Conservation (phyloP, 1,140 invertebrate species). For the Spodoptera litura region DNA sequence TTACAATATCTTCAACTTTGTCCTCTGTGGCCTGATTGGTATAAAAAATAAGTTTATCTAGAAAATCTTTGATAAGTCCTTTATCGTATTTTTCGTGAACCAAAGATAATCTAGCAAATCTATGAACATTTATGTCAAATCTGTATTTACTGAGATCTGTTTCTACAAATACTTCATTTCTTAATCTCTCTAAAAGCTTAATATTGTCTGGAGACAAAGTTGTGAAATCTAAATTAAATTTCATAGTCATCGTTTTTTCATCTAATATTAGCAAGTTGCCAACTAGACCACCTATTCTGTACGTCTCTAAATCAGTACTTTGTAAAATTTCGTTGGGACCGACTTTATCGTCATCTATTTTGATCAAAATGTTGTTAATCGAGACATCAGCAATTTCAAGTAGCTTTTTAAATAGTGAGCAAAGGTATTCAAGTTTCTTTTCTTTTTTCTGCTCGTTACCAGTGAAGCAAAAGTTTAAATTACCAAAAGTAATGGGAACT, state of each 20-base stretch:
- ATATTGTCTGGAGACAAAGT: slow-evolving; percentile 12
- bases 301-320: slow-evolving; percentile 27
- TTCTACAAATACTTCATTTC: not conserved
- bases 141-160: slow-evolving; percentile 29
- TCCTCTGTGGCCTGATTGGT: slow-evolving; percentile 47
- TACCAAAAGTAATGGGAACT: slow-evolving; percentile 49
- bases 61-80: slow-evolving; percentile 40
- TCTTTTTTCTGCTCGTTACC: slow-evolving; percentile 10
- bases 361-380: not conserved
- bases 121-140: slow-evolving; percentile 41
- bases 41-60: slow-evolving; percentile 47
- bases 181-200: slow-evolving; percentile 23
- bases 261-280: slow-evolving; percentile 26
- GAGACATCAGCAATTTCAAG: not conserved
- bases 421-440: slow-evolving; percentile 7
- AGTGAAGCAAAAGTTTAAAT: slow-evolving; percentile 29
- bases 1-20: slow-evolving; percentile 37
- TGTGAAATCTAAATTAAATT: not conserved
- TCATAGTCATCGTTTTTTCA: slow-evolving; percentile 9
- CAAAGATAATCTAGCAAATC: slow-evolving; percentile 44
- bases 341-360: slow-evolving; percentile 20
- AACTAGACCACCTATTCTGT: slow-evolving; percentile 24
- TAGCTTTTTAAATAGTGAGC: not conserved
- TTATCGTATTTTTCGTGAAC: slow-evolving; percentile 34
- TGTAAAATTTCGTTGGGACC: slow-evolving; percentile 7